Base-by-base conservation (phyloP, 1,140 invertebrate genomes). In the Ceratosolen solmsi region DNA sequence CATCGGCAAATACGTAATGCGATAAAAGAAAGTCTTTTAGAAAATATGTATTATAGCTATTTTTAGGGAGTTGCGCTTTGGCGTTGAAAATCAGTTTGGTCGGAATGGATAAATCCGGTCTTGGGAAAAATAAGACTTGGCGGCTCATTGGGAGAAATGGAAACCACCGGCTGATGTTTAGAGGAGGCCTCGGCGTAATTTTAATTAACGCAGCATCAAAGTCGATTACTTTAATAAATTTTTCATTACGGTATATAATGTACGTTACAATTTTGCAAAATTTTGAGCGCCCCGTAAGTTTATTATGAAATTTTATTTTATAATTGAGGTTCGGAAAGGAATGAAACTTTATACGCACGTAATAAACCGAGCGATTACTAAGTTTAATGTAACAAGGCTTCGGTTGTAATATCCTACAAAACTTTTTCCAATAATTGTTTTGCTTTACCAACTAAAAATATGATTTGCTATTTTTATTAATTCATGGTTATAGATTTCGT, bases 351-450 rank as follows among this genome's bases (percentile, higher is more conserved):
- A 63, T 63, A 63, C 15, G 60, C 60, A 20, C 27, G 60, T 33
- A 33, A 63, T 63, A n/a, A n/a, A 63, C 13, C 13, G 30, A 63
- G 17, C 60, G 30, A 63, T 63, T 60, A 17, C 30, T n/a, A 17
- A 63, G 60, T 63, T 63, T 63, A 33, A 68, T n/a, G 22, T n/a
- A 68, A 38, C 1, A 17, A 68, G 33, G 58, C 27, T 13, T 63
- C 1, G 8, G 0, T 22, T 36, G 1, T 20, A 65, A 65, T 36
- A 36, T 65, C 36, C 60, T 65, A 65, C 60, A 65, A 65, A 65
- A 65, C 30, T 20, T 38, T 38, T 38, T 68, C 63, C 36, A 68
- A 68, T 68, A 68, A 68, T 38, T 68, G 13, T 68, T 68, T 68
- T 33, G 63, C 63, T 38, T 38, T 17, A 17, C 63, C 17, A 63